Conservation (phyloP, 2,888 invertebrate genomes). For the Ceraclea dissimilis region DNA sequence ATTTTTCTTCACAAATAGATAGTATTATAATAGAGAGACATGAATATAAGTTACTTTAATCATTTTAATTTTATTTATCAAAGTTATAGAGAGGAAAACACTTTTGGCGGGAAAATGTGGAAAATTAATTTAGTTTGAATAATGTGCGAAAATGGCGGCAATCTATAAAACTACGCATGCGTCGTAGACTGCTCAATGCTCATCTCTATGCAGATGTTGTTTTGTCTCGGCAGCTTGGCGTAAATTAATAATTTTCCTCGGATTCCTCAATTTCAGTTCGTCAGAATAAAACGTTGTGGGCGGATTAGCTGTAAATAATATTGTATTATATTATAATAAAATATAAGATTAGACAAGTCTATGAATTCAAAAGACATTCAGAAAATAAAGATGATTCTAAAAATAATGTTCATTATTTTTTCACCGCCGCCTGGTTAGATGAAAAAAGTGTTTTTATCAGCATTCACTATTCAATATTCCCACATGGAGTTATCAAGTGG, state of each 20-base stretch:
- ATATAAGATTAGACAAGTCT: not conserved
- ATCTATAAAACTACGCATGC: constrained; percentile 24
- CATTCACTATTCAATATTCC: too few species aligned
- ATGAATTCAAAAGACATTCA: not conserved
- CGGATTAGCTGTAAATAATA: not conserved
- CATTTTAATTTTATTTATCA: too few species aligned
- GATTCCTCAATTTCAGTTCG: not conserved
- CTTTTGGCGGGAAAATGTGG: not conserved
- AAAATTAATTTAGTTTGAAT: not conserved
- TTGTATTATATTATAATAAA: not conserved
- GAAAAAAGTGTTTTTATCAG: too few species aligned
- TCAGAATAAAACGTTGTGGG: not conserved
- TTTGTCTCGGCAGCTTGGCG: not conserved
- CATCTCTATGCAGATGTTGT: constrained; percentile 16
- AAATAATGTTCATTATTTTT: not conserved
- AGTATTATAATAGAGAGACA: too few species aligned
- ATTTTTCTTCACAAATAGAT: too few species aligned
- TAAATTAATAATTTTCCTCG: not conserved
- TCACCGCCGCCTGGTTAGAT: too few species aligned
- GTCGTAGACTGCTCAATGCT: constrained; percentile 4
- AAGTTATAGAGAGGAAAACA: too few species aligned
- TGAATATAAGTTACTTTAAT: too few species aligned
- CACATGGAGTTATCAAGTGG: too few species aligned
- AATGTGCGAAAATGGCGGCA: constrained; percentile 18
- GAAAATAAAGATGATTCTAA: not conserved